Evolutionary conservation across 2,113 vertebrate genomes (phyloP).

Genomic region (Sorex araneus): DNA sequence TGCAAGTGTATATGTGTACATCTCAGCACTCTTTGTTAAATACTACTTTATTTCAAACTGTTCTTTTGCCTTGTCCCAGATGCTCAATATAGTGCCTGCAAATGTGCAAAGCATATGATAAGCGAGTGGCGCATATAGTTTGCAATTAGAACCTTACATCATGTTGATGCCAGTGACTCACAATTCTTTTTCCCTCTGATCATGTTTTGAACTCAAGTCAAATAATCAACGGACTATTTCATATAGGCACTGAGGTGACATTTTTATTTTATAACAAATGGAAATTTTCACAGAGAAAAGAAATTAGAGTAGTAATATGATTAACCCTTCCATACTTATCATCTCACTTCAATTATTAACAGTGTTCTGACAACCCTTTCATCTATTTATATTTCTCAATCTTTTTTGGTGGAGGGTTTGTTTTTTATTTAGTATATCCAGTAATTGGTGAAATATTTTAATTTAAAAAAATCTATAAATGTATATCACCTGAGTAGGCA

Average conservation of each 20-base stretch:
- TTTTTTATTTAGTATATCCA: too few species aligned
- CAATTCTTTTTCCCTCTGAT: background rate
- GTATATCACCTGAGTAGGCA: too few species aligned
- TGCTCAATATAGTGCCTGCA: background rate
- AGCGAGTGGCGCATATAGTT: background rate
- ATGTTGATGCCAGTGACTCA: background rate
- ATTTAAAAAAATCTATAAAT: too few species aligned
- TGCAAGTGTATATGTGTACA: background rate
- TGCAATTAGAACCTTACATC: background rate
- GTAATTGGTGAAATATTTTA: too few species aligned
- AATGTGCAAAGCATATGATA: background rate
- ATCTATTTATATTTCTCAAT: too few species aligned
- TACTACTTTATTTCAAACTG: background rate
- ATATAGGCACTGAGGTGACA: background rate
- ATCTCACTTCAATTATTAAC: background rate
- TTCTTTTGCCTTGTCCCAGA: background rate
- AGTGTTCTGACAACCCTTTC: too few species aligned
- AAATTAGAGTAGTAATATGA: too few species aligned
- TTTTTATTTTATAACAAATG: too few species aligned
- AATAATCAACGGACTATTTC: background rate
- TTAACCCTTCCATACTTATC: background rate
- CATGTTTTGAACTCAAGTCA: background rate
- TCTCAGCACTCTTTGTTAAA: background rate
- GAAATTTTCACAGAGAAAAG: too few species aligned
- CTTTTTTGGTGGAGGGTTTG: too few species aligned